phyloP scores from a whole-genome alignment of 1,140 invertebrate genomes.

The Leptinotarsa defecta region DNA sequence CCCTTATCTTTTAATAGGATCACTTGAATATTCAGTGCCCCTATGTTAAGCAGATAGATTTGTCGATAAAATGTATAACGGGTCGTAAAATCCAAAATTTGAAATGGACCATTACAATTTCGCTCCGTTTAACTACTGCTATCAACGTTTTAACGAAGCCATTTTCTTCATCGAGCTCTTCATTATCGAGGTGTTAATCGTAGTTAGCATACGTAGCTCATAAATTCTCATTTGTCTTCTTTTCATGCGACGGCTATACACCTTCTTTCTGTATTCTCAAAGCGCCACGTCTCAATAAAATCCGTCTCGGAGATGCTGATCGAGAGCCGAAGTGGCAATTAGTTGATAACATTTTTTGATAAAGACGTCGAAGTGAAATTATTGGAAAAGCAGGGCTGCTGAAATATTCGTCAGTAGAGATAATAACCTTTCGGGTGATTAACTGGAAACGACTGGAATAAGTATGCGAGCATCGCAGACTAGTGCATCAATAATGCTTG shows the following conservation, averaged over 20 bases:
- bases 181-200: background rate
- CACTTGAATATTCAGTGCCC: background rate
- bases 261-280: background rate
- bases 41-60: background rate
- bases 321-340: conserved; percentile 16
- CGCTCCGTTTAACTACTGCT: conserved; percentile 5
- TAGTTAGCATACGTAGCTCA: background rate
- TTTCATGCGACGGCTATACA: background rate
- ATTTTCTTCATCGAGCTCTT: background rate
- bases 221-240: conserved; percentile 6
- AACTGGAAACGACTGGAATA: too few relatives aligned
- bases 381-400: background rate
- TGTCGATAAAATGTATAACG: background rate
- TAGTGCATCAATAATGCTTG: too few relatives aligned
- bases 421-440: too few relatives aligned
- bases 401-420: too few relatives aligned
- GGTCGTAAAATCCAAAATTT: background rate
- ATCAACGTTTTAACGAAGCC: background rate
- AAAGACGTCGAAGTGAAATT: background rate
- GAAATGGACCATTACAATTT: conserved; percentile 1
- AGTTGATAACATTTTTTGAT: conserved; percentile 15
- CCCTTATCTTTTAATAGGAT: conserved; percentile 1
- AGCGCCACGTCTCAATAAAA: conserved; percentile 9
- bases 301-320: background rate
- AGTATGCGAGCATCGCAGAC: too few relatives aligned